These are phyloP conservation scores for Novumbra hubbsi DNA, from an alignment of 2,797 vertebrate species.

Conservation along the genomic window DNA sequence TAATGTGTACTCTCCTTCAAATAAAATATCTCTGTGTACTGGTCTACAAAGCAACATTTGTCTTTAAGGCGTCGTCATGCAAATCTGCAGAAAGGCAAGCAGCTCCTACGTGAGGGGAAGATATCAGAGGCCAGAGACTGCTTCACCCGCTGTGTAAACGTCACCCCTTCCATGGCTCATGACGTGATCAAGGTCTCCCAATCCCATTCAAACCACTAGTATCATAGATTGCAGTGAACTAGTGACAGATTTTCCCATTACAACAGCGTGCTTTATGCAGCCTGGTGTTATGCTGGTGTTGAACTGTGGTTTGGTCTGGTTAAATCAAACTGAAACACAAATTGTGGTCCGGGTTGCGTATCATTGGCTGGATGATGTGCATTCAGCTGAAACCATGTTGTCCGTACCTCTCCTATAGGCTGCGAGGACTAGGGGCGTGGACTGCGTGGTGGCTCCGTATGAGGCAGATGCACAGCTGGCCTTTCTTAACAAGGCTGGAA, in stretches of 20 bases:
- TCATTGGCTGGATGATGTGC: background rate
- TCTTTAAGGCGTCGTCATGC: slow-evolving; percentile 81
- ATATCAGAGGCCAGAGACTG: slow-evolving; percentile 90
- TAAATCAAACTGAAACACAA: background rate
- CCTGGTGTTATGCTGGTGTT: background rate
- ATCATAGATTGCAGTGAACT: background rate
- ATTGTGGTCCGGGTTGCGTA: background rate
- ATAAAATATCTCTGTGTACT: background rate
- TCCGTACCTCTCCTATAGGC: slow-evolving; percentile 65
- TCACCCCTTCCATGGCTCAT: slow-evolving; percentile 92
- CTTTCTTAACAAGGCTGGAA: slow-evolving; percentile 84
- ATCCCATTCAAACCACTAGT: background rate
- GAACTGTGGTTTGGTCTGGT: background rate
- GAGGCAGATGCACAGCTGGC: slow-evolving; percentile 97
- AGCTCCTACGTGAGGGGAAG: slow-evolving; percentile 90
- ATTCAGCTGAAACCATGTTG: background rate
- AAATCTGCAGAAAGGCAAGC: slow-evolving; percentile 87
- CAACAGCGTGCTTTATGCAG: background rate
- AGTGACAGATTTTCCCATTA: background rate
- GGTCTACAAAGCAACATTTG: background rate
- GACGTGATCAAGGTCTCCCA: slow-evolving; percentile 83
- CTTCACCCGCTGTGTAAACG: slow-evolving; percentile 86
- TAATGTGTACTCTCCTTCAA: background rate
- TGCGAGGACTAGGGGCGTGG: slow-evolving; percentile 83
- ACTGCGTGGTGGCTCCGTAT: slow-evolving; percentile 94